Base-by-base conservation (phyloP, 2,888 invertebrate species). In the Desoria tigrina region DNA sequence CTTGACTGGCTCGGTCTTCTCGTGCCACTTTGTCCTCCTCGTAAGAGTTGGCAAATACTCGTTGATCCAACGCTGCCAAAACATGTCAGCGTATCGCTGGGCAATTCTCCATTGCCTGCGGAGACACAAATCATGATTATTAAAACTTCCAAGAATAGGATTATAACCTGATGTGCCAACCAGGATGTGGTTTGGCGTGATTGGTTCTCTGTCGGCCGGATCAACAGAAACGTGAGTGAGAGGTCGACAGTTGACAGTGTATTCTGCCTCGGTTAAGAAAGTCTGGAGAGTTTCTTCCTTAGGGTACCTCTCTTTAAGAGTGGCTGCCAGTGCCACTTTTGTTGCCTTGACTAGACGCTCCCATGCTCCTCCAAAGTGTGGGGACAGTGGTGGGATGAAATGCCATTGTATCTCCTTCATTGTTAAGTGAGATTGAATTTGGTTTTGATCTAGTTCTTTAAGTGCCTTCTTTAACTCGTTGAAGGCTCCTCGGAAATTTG, bases 331-430 rank as follows among this genome's bases (percentile, higher is more conserved):
- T 2, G 68, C 56, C 1, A 37, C 57, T 45, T 76, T 67, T 11
- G 66, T 62, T 1, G 68, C 51, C 21, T 65, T 51, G 11, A 77
- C 66, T 28, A 74, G 51, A 2, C 76, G 54, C 26, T 76, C 75
- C 71, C 70, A 72, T 16, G 42, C 58, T 11, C 76, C 74, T 9
- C 74, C 73, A 49, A 74, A 69, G 37, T 74, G 72, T 11, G 75
- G 71, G 0, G 69, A 60, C 3, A 3, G 37, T 14, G 61, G 61
- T 24, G 61, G 61, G 7, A 24, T 61, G 18, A 61, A 61, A 9
- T 54, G 37, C 53, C 53, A 61, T 2, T 21, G 24, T 4, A 42
- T 54, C 18, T 42, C 42, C 2, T 24, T 2, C 11, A 14, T 24
- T 1, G 26, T 23, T 2, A 16, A 2, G 2, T 37, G n/a, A 2